These are phyloP conservation scores for Latheticus oryzae DNA, from an alignment of 2,888 invertebrate genomes.

Conservation along the genomic window DNA sequence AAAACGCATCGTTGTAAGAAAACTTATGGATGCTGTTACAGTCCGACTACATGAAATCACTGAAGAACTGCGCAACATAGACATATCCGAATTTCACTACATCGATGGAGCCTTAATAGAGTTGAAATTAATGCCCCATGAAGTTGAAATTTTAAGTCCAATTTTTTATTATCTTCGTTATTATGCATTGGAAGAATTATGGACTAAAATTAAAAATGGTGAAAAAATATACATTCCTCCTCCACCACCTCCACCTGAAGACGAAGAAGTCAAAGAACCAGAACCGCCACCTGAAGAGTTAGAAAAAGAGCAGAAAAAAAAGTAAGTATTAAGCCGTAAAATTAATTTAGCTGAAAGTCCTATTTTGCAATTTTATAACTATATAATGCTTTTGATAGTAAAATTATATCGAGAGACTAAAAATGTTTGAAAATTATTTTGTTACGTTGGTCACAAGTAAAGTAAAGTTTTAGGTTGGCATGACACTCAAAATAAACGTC, in stretches of 20 bases:
- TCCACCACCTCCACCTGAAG: conserved; percentile 57
- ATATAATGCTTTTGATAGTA: too few relatives aligned
- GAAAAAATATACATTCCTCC: conserved; percentile 57
- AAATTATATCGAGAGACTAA: too few relatives aligned
- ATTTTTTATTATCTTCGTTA: conserved; percentile 73
- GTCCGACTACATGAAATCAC: conserved; percentile 71
- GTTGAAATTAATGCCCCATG: conserved; percentile 76
- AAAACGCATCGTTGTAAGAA: conserved; percentile 69
- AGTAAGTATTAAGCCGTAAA: conserved; percentile 3
- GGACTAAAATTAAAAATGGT: conserved; percentile 55
- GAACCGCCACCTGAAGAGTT: conserved; percentile 41
- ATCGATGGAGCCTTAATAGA: conserved; percentile 78
- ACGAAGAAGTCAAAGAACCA: background rate
- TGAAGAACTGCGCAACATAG: conserved; percentile 68
- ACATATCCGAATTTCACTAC: conserved; percentile 75
- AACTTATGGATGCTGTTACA: conserved; percentile 71
- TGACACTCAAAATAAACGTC: too few relatives aligned
- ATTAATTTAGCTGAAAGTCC: too few relatives aligned
- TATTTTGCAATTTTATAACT: too few relatives aligned
- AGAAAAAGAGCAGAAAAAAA: conserved; percentile 19
- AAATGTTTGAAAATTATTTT: too few relatives aligned
- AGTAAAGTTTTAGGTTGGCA: too few relatives aligned
- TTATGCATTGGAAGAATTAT: conserved; percentile 60
- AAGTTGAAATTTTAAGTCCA: conserved; percentile 74
- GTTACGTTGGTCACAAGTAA: too few relatives aligned